These are phyloP conservation scores for Anhinga rufa DNA, from an alignment of 2,113 vertebrate species.

Conservation along the genomic window DNA sequence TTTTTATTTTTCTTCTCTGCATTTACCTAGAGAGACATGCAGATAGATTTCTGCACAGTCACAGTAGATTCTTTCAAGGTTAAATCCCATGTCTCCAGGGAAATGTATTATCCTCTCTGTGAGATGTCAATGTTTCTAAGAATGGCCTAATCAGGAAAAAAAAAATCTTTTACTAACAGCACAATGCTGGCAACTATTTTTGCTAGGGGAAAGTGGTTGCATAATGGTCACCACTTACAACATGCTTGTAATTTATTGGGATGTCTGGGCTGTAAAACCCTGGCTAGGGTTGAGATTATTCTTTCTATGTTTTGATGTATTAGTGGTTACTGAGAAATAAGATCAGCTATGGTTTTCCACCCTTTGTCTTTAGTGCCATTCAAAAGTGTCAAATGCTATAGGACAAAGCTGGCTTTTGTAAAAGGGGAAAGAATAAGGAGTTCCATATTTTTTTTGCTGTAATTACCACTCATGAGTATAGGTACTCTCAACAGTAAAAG, in stretches of 20 bases:
- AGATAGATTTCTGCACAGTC: background rate
- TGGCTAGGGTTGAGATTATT: background rate
- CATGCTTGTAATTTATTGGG: background rate
- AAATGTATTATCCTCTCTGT: background rate
- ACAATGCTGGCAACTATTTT: background rate
- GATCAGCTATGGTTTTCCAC: background rate
- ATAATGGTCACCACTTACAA: background rate
- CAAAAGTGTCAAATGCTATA: background rate
- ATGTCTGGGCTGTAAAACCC: background rate
- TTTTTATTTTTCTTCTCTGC: background rate
- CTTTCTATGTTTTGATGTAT: background rate
- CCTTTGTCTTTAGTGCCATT: background rate
- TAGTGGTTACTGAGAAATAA: background rate
- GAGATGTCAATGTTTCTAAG: background rate
- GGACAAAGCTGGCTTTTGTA: background rate
- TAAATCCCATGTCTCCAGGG: background rate
- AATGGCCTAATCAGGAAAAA: background rate
- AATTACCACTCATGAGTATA: background rate
- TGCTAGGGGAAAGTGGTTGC: background rate
- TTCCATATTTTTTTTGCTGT: background rate
- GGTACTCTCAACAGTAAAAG: background rate
- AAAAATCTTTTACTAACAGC: background rate
- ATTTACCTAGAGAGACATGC: background rate
- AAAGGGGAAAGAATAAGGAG: background rate
- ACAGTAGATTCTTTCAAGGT: background rate